Conservation (phyloP, 2,797 vertebrate genomes). For the Sylvia borin region DNA sequence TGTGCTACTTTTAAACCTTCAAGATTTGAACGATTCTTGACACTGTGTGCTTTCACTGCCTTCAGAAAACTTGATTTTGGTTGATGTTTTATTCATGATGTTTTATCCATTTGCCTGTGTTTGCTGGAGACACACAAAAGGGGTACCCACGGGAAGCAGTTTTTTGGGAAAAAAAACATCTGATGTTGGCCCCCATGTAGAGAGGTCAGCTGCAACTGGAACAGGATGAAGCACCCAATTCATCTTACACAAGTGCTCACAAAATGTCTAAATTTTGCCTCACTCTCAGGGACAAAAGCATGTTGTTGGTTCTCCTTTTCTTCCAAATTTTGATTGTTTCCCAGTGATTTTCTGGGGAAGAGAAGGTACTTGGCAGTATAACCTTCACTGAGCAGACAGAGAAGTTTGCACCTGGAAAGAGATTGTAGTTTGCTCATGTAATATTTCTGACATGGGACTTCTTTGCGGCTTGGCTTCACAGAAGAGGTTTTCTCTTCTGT, state of each 20-base stretch:
- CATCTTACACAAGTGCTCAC: background rate
- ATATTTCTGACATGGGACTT: background rate
- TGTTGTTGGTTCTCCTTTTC: background rate
- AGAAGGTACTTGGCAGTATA: background rate
- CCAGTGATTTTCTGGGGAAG: background rate
- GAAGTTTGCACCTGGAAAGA: background rate
- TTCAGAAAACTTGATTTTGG: background rate
- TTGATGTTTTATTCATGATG: background rate
- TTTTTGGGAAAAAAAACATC: background rate
- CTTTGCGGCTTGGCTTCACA: background rate
- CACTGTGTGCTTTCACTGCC: rapidly evolving
- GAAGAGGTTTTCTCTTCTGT: background rate
- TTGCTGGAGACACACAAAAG: background rate
- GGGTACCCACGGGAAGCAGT: rapidly evolving
- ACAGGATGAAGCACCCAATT: background rate
- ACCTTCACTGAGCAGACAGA: background rate
- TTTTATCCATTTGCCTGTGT: background rate
- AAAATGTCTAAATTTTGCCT: background rate
- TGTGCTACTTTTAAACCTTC: background rate
- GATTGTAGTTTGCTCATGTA: background rate
- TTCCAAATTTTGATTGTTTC: background rate
- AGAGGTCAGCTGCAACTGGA: background rate
- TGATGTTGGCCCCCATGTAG: background rate
- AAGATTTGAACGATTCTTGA: background rate
- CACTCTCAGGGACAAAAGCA: background rate